Evolutionary conservation across 2,113 vertebrate species (phyloP), one percentile per base, ranked within the genome.

Genomic region (Melospiza melodia): DNA sequence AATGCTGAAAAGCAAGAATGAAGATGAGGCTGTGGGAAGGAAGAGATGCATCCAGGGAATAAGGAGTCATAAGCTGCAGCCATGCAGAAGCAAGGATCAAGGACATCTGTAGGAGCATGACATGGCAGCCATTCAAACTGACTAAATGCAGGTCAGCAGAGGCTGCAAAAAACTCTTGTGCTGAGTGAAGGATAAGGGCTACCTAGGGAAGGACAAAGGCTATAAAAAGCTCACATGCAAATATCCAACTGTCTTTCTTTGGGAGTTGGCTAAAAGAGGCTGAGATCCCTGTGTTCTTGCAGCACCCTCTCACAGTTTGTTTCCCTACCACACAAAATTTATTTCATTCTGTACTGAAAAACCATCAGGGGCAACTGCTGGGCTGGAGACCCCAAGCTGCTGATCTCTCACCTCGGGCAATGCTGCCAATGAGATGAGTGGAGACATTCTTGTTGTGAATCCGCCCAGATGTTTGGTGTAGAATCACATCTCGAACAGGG

Each of bases 361-460:
- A 43, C 25, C 52, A 55, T 23, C 10, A 48, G 9, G 22, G 33
- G 16, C 44, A 81, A 24, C 25, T 68, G 37, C 14, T 67, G 59
- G 30, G 35, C 23, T 35, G 57, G 24, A 86, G 35, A 43, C 6
- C 31, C 52, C 44, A 63, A 15, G 51, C 14, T 74, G 66, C 24
- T 43, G 4, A 28, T n/a, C 55, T 65, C 96, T 95, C 69, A 98
- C 98, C 98, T 92, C 93, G 93, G 98, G 98, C 98, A 88, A 99
- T 99, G 98, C 98, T 99, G 73, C 99, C 99, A 39, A 99, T 98
- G 1, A 99, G 98, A 81, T 99, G 99, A 72, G 99, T 99, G 78
- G 99, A 99, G 69, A 99, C 99, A 1, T 99, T 99, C 96, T 99
- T 99, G 97, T 99, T 99, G 97, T 99, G 99, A 94, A 99, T 99